Percentiles rank a stretch among this genome's conserved stretches.
phyloP scores from a whole-genome alignment of 2,888 invertebrate genomes.

The Clunio marinus region DNA sequence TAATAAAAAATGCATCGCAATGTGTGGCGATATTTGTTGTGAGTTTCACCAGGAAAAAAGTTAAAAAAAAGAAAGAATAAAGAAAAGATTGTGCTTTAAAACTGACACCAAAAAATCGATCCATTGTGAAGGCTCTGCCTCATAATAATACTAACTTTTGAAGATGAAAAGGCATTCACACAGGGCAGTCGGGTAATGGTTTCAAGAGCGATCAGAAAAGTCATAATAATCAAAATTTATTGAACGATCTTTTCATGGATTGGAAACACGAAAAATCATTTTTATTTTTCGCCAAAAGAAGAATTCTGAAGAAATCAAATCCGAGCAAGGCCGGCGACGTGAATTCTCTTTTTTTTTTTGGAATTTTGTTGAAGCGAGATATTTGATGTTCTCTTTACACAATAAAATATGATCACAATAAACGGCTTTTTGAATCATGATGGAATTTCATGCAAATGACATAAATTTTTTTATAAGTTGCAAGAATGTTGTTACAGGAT shows the following conservation, averaged over 20 bases:
- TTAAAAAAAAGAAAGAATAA: not conserved
- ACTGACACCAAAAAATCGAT: constrained; percentile 24
- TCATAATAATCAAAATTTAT: constrained; percentile 34
- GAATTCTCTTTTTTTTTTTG: too few relatives aligned
- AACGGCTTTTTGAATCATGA: not conserved
- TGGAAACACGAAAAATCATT: not conserved
- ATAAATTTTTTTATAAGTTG: not conserved
- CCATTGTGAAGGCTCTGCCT: not conserved
- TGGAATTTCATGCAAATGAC: not conserved
- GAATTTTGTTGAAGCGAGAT: not conserved
- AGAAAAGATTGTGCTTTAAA: constrained; percentile 3
- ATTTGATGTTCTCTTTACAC: too few relatives aligned
- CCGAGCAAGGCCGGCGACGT: constrained; percentile 3
- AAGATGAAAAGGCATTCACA: constrained; percentile 20
- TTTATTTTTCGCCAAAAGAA: not conserved
- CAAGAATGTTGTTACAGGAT: not conserved
- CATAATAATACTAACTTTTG: not conserved
- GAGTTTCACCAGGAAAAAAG: not conserved
- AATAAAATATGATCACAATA: not conserved
- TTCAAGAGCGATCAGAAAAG: constrained; percentile 20
- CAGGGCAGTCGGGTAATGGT: constrained; percentile 17
- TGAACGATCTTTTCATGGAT: constrained; percentile 17
- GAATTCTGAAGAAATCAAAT: constrained; percentile 15
- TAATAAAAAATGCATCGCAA: constrained; percentile 23
- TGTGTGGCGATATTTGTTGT: constrained; percentile 19